Conservation (phyloP, 2,797 vertebrate species). For the Lateolabrax maculatus region DNA sequence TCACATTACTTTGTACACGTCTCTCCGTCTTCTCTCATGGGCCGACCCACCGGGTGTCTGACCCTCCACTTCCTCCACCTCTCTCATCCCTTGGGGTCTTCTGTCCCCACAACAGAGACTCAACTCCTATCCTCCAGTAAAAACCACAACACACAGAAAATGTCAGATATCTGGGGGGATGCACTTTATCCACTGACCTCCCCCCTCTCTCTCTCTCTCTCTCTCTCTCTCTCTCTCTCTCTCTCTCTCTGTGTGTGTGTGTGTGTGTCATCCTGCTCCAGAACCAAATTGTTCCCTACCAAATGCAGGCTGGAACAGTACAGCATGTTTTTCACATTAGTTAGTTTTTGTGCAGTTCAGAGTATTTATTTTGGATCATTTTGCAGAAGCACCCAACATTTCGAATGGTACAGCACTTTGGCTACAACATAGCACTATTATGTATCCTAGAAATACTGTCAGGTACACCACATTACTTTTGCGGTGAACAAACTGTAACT, state of each 20-base stretch:
- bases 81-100: conserved; percentile 24
- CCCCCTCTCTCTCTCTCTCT: too few relatives aligned
- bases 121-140: conserved; percentile 46
- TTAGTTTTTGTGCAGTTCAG: conserved; percentile 7
- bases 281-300: neutral
- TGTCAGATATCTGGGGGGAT: conserved; percentile 63
- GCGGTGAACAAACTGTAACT: neutral
- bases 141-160: conserved; percentile 61
- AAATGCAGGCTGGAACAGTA: conserved; percentile 12
- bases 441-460: neutral
- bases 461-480: neutral
- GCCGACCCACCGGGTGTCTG: conserved; percentile 22
- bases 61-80: conserved; percentile 31
- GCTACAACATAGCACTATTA: neutral
- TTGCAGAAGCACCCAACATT: neutral
- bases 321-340: conserved; percentile 4
- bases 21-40: neutral
- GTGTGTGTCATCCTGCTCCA: neutral
- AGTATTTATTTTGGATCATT: neutral
- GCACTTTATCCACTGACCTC: conserved; percentile 61
- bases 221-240: too few relatives aligned
- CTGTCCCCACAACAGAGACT: conserved; percentile 45
- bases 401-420: neutral
- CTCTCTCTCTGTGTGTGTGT: neutral
- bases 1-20: neutral